Conservation (phyloP, 2,888 invertebrate species). For the Eupithecia pulchellata region DNA sequence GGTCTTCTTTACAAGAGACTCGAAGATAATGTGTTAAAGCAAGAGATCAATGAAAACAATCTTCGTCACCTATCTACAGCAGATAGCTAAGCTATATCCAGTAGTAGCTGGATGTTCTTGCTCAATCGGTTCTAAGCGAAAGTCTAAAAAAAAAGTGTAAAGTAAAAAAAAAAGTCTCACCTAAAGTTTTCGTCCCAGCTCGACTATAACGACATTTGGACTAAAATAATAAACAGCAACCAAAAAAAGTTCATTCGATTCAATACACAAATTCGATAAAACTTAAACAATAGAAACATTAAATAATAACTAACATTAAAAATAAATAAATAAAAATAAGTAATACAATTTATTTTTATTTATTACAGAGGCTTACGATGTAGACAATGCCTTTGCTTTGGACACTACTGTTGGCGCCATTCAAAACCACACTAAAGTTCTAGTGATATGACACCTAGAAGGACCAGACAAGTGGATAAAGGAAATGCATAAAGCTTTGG, state of each 20-base stretch:
- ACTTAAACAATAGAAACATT: too few species aligned
- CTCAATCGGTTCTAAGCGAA: neutral
- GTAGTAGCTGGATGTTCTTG: too few species aligned
- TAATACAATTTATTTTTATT: too few species aligned
- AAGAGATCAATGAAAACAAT: neutral
- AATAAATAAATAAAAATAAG: too few species aligned
- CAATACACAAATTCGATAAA: too few species aligned
- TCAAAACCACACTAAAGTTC: neutral
- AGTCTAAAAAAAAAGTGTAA: too few species aligned
- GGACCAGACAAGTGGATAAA: conserved; percentile 59
- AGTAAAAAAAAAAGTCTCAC: too few species aligned
- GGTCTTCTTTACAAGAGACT: neutral
- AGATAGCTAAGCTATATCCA: too few species aligned
- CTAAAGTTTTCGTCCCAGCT: neutral
- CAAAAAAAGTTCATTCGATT: too few species aligned
- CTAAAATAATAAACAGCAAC: neutral
- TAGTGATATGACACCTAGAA: neutral
- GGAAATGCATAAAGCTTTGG: conserved; percentile 59
- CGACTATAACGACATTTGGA: neutral
- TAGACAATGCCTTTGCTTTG: neutral
- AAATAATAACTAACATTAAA: too few species aligned
- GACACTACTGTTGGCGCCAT: neutral
- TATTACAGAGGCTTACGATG: too few species aligned
- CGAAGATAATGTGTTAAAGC: neutral
- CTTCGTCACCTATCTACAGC: neutral